phyloP scores from a whole-genome alignment of 1,140 invertebrate species.

The Formica exsecta region DNA sequence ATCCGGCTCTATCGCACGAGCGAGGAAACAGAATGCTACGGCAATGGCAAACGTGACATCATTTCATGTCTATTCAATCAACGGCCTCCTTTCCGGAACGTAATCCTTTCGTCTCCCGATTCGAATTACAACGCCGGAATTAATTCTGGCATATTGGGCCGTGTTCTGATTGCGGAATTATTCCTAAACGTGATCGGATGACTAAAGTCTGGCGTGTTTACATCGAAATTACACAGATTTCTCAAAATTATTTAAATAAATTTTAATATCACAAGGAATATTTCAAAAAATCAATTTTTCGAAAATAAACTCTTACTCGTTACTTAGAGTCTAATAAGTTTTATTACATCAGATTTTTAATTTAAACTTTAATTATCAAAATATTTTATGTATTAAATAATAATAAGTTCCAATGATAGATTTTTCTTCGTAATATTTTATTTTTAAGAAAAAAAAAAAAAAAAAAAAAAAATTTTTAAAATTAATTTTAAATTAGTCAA shows the following conservation, averaged over 20 bases:
- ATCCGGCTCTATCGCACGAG: not conserved
- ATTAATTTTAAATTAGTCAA: not conserved
- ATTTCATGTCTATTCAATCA: slow-evolving; percentile 46
- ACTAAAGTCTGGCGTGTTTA: slow-evolving; percentile 21
- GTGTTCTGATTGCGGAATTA: slow-evolving; percentile 43
- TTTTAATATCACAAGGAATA: not conserved
- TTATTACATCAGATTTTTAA: not conserved
- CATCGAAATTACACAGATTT: slow-evolving; percentile 10
- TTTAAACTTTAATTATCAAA: not conserved
- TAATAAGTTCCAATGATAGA: not conserved
- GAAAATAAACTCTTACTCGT: not conserved
- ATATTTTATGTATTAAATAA: not conserved
- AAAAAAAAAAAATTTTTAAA: not conserved
- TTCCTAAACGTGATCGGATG: slow-evolving; percentile 43
- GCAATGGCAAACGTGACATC: slow-evolving; percentile 25
- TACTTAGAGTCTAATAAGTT: not conserved
- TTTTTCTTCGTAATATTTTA: not conserved
- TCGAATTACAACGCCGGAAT: slow-evolving; percentile 51
- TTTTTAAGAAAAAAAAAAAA: not conserved
- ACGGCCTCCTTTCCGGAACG: not conserved
- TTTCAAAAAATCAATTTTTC: not conserved
- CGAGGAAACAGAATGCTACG: slow-evolving; percentile 31
- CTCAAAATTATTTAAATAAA: not conserved
- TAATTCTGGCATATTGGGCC: slow-evolving; percentile 55
- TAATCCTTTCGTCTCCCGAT: slow-evolving; percentile 46